Percentiles rank a stretch among this genome's conserved stretches.
Conservation (phyloP, 2,113 vertebrate species). For the Ammospiza caudacuta region DNA sequence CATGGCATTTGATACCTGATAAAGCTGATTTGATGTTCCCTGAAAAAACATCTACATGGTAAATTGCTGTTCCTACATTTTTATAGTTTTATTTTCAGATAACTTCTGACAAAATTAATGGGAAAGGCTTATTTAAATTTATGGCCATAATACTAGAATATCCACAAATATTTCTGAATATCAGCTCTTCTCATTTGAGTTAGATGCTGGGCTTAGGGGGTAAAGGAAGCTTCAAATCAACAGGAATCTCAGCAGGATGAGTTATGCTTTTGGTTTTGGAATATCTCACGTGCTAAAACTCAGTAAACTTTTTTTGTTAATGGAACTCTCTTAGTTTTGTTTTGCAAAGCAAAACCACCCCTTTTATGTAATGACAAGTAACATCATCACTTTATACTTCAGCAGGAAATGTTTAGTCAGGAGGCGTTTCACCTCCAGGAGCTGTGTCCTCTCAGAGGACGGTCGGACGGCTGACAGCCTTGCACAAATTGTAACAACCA, state of each 20-base stretch:
- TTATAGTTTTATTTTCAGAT: not conserved
- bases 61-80: not conserved
- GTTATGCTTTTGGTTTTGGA: not conserved
- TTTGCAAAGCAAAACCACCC: not conserved
- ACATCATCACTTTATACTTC: not conserved
- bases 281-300: not conserved
- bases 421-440: not conserved
- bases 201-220: not conserved
- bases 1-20: not conserved
- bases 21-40: not conserved
- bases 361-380: not conserved
- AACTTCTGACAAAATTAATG: not conserved
- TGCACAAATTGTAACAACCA: not conserved
- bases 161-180: not conserved
- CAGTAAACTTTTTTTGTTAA: not conserved
- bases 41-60: not conserved
- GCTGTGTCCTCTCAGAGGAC: not conserved
- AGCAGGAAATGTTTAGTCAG: not conserved
- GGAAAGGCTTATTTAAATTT: not conserved
- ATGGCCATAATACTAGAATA: not conserved
- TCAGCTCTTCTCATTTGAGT: not conserved
- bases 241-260: not conserved
- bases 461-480: fast-evolving
- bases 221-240: not conserved
- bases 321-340: not conserved